Percentiles rank a stretch among this genome's conserved stretches.
These are phyloP conservation scores for Lonchura striata DNA, from an alignment of 2,113 vertebrate genomes.

Conservation along the genomic window DNA sequence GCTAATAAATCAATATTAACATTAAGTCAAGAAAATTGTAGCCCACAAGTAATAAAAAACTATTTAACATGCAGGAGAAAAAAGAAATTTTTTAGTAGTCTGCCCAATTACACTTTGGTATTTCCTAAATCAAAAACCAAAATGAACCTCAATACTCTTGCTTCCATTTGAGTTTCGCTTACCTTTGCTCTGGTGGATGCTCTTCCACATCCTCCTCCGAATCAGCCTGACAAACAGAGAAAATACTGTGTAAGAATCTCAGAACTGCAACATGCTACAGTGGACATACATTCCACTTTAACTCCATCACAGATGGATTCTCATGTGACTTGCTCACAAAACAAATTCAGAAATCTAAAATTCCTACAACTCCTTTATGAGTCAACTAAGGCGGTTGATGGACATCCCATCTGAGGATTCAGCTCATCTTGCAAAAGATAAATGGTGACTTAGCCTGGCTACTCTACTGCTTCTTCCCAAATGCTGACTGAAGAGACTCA, in stretches of 20 bases:
- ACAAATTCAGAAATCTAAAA: neutral
- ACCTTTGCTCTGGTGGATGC: conserved; percentile 87
- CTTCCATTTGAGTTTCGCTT: conserved; percentile 22
- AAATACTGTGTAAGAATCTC: conserved; percentile 25
- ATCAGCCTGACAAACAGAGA: conserved; percentile 78
- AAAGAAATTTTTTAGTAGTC: neutral
- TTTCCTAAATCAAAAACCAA: neutral
- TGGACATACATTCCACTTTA: neutral
- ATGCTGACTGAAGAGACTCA: neutral
- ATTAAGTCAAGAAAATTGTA: neutral
- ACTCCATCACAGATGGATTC: neutral
- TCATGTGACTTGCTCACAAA: neutral
- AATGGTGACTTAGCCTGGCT: neutral
- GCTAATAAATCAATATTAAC: neutral
- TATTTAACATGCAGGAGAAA: neutral
- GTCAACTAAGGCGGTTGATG: neutral
- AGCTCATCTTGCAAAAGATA: neutral
- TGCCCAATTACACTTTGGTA: neutral
- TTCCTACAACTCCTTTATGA: neutral
- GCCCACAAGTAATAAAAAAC: neutral
- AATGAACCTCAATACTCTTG: neutral
- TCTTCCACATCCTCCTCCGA: conserved; percentile 86
- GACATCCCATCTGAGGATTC: neutral
- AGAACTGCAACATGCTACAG: neutral
- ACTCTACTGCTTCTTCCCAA: neutral